Conservation (phyloP, 2,113 vertebrate genomes). For the Arenaria interpres region DNA sequence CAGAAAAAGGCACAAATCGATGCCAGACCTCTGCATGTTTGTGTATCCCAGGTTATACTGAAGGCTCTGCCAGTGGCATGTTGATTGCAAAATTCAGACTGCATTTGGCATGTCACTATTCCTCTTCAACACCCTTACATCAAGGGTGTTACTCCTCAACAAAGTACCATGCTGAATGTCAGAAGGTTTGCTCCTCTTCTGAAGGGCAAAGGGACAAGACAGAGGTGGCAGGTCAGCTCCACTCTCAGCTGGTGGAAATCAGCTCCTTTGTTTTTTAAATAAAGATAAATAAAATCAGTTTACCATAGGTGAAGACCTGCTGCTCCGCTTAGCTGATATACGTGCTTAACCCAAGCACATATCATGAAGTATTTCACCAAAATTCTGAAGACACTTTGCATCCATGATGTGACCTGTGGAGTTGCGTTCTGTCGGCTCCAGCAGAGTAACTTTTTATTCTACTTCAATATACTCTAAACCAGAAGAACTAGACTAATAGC, state of each 20-base stretch:
- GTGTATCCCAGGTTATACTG: neutral
- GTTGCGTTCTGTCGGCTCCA: neutral
- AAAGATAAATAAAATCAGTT: neutral
- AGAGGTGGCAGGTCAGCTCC: neutral
- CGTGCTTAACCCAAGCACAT: neutral
- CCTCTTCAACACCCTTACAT: neutral
- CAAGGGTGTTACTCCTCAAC: neutral
- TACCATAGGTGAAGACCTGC: neutral
- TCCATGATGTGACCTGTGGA: neutral
- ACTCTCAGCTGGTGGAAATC: neutral
- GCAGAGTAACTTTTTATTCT: neutral
- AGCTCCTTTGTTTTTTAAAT: neutral
- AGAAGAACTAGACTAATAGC: neutral
- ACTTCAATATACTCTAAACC: neutral
- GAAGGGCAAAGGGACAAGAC: neutral
- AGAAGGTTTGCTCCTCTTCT: neutral
- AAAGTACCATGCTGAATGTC: neutral
- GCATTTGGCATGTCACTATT: neutral
- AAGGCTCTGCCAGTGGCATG: neutral
- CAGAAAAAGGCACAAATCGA: neutral
- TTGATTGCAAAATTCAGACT: constrained; percentile 43
- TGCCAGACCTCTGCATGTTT: neutral
- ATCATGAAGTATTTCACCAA: neutral
- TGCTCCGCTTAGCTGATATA: neutral
- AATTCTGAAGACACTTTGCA: neutral